Percentiles rank a stretch among this genome's conserved stretches.
Conservation (phyloP, 2,113 vertebrate genomes). For the Gymnocephalus cernua region DNA sequence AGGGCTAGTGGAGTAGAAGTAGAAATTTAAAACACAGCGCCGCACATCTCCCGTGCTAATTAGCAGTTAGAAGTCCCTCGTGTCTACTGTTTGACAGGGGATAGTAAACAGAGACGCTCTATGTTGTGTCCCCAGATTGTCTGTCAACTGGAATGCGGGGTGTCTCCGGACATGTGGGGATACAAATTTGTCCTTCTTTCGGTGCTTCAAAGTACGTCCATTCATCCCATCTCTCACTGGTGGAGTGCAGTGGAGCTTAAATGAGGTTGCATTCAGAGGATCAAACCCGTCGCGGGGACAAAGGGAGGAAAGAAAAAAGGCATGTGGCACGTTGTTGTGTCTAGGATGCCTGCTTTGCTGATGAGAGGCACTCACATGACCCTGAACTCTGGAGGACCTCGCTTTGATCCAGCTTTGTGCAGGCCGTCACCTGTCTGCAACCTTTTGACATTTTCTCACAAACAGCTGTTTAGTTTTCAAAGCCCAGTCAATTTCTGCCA, state of each 20-base stretch:
- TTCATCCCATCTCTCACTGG: constrained; percentile 33
- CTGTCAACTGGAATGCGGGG: constrained; percentile 33
- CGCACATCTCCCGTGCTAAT: constrained; percentile 61
- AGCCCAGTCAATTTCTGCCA: constrained; percentile 33
- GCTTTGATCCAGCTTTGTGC: constrained; percentile 13
- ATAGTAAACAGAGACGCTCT: constrained; percentile 68
- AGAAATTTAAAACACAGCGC: constrained; percentile 58
- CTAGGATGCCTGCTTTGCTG: constrained; percentile 25
- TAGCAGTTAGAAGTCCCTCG: constrained; percentile 63
- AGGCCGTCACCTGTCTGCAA: constrained; percentile 37
- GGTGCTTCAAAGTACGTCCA: constrained; percentile 47
- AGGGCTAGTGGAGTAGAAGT: constrained; percentile 64
- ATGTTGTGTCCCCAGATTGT: constrained; percentile 56
- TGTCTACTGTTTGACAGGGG: constrained; percentile 49
- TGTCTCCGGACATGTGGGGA: constrained; percentile 42
- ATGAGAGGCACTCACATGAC: constrained; percentile 30
- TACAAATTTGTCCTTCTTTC: constrained; percentile 48
- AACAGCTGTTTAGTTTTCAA: constrained; percentile 53
- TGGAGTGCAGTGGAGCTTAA: constrained; percentile 30
- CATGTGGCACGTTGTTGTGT: constrained; percentile 32
- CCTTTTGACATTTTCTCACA: constrained; percentile 40
- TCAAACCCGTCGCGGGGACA: constrained; percentile 42
- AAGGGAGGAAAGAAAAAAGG: constrained; percentile 15
- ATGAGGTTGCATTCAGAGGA: constrained; percentile 53
- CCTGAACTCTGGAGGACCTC: constrained; percentile 60